Evolutionary conservation across 1,140 invertebrate genomes (phyloP).

Genomic region (Onthophagus taurus): DNA sequence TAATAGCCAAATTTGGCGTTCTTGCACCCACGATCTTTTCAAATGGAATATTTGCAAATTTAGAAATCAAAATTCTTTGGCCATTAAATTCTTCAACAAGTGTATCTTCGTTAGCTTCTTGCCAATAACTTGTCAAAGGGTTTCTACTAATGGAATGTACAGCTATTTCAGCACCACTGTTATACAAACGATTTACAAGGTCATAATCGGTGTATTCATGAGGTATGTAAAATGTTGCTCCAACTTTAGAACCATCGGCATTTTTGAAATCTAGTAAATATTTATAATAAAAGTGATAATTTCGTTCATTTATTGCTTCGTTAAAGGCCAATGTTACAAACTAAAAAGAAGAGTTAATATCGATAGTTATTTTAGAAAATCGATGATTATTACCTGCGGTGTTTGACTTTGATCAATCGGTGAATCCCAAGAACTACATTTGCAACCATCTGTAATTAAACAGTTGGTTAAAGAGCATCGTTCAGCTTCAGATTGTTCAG

Average conservation of each 20-base stretch:
- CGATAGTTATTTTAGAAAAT: no score
- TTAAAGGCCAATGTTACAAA: no score
- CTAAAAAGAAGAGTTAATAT: no score
- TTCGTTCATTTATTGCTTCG: no score
- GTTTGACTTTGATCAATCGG: no score
- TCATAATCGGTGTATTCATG: slow-evolving; percentile 63
- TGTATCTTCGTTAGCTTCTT: slow-evolving; percentile 14
- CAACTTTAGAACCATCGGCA: slow-evolving; percentile 52
- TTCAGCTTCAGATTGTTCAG: no score
- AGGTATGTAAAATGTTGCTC: slow-evolving; percentile 56
- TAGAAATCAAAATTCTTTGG: slow-evolving; percentile 23
- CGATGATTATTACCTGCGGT: no score
- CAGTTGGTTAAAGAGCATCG: no score
- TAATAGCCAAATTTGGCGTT: slow-evolving; percentile 25
- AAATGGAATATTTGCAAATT: slow-evolving; percentile 27
- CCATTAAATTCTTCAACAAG: slow-evolving; percentile 23
- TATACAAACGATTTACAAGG: slow-evolving; percentile 51
- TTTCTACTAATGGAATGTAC: slow-evolving; percentile 60
- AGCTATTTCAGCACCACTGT: slow-evolving; percentile 58
- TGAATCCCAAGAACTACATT: no score
- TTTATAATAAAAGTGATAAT: no score
- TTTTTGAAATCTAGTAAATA: no score
- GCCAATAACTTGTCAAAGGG: slow-evolving; percentile 40
- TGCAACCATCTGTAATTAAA: no score
- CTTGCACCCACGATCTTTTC: slow-evolving; percentile 21